Percentiles rank a stretch among this genome's conserved stretches.
Evolutionary conservation across 2,113 vertebrate genomes (phyloP).

Genomic region (Kryptolebias marmoratus): DNA sequence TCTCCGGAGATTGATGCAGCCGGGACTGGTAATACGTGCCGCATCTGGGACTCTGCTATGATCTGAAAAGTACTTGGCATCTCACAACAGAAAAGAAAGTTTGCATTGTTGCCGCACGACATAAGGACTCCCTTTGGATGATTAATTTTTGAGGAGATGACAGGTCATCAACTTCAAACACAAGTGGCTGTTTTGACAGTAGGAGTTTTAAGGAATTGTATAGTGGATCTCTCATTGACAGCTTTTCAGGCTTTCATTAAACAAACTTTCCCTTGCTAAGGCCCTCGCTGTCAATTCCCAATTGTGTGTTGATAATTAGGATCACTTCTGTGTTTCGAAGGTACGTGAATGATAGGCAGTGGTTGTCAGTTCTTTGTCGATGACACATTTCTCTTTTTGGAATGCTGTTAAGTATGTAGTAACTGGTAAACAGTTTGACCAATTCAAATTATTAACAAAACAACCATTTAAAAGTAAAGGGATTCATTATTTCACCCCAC

Average conservation of each 20-base stretch:
- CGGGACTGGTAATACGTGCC: slow-evolving; percentile 16
- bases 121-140: slow-evolving; percentile 16
- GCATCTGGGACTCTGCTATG: slow-evolving; percentile 28
- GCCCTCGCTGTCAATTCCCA: slow-evolving; percentile 14
- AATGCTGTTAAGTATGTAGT: slow-evolving; percentile 29
- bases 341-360: slow-evolving; percentile 20
- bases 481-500: slow-evolving; percentile 62
- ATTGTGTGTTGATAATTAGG: slow-evolving; percentile 36
- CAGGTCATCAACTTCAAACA: slow-evolving; percentile 20
- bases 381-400: slow-evolving; percentile 39
- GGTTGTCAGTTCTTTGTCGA: slow-evolving; percentile 33
- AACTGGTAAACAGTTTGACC: slow-evolving; percentile 68
- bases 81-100: slow-evolving; percentile 12
- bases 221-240: neutral
- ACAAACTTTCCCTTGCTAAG: slow-evolving; percentile 2
- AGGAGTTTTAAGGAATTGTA: slow-evolving; percentile 14
- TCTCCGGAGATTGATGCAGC: slow-evolving; percentile 34
- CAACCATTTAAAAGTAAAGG: slow-evolving; percentile 61
- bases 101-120: slow-evolving; percentile 5
- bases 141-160: slow-evolving; percentile 15
- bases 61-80: slow-evolving; percentile 53
- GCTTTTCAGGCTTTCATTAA: slow-evolving; percentile 15
- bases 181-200: slow-evolving; percentile 8
- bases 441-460: slow-evolving; percentile 69
- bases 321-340: slow-evolving; percentile 28